Conservation (phyloP, 2,113 vertebrate species). For the Rhinopithecus roxellana region DNA sequence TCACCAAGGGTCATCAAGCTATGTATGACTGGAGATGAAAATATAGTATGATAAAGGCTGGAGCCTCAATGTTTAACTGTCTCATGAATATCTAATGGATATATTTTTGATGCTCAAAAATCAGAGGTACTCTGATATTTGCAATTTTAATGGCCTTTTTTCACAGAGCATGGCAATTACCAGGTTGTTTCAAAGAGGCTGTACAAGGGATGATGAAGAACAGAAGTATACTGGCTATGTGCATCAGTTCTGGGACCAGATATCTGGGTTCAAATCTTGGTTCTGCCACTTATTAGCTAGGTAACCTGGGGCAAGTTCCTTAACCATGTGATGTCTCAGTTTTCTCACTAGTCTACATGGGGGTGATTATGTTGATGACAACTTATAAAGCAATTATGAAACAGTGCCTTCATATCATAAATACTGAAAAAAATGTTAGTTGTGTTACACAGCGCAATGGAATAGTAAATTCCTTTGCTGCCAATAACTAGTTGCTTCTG, state of each 20-base stretch:
- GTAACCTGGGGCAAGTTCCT: neutral
- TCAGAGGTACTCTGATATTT: neutral
- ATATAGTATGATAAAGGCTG: neutral
- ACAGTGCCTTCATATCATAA: constrained; percentile 29
- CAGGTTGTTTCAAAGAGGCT: constrained; percentile 25
- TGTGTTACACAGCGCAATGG: neutral
- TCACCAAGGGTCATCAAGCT: neutral
- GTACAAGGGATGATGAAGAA: neutral
- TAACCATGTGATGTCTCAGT: neutral
- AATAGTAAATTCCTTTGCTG: constrained; percentile 26
- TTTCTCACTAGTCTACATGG: neutral
- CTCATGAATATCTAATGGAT: neutral
- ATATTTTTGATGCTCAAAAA: constrained; percentile 17
- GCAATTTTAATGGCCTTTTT: neutral
- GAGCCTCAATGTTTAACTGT: neutral
- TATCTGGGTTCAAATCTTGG: neutral
- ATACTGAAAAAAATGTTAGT: neutral
- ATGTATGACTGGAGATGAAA: neutral
- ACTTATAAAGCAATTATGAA: neutral
- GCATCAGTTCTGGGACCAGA: neutral
- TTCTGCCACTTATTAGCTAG: constrained; percentile 7
- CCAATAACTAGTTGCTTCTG: neutral
- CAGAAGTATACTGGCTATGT: neutral
- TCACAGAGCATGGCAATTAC: neutral
- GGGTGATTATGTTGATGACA: neutral